Conservation (phyloP, 2,113 vertebrate genomes). For the Sapayoa aenigma region DNA sequence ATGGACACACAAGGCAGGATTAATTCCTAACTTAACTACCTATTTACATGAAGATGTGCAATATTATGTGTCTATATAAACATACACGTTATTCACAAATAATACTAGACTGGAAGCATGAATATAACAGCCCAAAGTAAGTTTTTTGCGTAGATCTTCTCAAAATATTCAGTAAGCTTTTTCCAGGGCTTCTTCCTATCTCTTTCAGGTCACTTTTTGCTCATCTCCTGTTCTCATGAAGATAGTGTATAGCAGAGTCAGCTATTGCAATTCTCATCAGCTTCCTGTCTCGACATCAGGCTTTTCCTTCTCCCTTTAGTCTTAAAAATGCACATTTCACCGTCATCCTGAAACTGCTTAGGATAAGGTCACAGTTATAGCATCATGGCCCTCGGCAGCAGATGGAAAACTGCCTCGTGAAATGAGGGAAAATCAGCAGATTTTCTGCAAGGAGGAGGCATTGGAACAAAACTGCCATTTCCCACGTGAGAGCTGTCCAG, state of each 20-base stretch:
- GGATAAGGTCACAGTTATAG: slow-evolving; percentile 18
- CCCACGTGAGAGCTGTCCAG: background rate
- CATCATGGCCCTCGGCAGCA: slow-evolving; percentile 7
- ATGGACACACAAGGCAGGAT: background rate
- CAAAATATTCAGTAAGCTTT: background rate
- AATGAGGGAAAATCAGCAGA: background rate
- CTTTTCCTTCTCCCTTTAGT: slow-evolving; percentile 64
- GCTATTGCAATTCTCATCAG: slow-evolving; percentile 26
- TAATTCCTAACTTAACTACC: background rate
- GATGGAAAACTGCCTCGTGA: background rate
- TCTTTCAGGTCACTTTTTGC: background rate
- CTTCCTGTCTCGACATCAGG: slow-evolving; percentile 62
- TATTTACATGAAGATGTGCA: background rate
- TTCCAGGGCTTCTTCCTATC: background rate
- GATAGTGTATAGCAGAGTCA: background rate
- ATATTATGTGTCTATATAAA: background rate
- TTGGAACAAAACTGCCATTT: background rate
- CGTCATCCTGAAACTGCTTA: slow-evolving; percentile 64
- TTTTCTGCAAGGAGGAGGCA: background rate
- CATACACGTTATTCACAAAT: background rate
- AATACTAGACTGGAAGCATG: background rate
- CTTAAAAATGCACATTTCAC: slow-evolving; percentile 52
- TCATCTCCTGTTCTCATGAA: slow-evolving; percentile 7
- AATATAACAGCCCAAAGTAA: background rate
- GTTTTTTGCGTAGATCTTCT: background rate